phyloP scores from a whole-genome alignment of 2,113 vertebrate genomes.

The Anhinga rufa region DNA sequence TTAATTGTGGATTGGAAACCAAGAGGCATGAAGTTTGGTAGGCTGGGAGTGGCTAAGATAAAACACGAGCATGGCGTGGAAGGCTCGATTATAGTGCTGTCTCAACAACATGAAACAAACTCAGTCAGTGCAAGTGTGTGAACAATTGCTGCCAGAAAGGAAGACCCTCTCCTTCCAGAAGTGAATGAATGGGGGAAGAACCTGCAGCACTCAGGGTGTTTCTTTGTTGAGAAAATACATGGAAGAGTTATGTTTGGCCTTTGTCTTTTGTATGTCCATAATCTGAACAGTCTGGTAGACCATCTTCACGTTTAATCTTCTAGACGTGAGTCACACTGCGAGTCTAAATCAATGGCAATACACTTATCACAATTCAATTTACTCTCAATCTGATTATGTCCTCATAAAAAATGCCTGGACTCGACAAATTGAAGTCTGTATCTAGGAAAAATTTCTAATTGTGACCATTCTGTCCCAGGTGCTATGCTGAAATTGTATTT shows the following conservation, averaged over 20 bases:
- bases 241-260: not conserved
- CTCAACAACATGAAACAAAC: not conserved
- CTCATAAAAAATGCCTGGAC: not conserved
- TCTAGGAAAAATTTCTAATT: conserved; percentile 22
- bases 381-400: conserved; percentile 24
- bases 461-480: not conserved
- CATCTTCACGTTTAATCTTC: conserved; percentile 30
- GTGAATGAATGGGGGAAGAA: not conserved
- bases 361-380: conserved; percentile 43
- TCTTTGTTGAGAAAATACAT: not conserved
- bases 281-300: not conserved
- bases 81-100: not conserved
- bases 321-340: not conserved
- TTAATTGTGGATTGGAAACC: not conserved
- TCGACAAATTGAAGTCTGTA: conserved; percentile 5
- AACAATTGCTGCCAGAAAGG: not conserved
- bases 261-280: not conserved
- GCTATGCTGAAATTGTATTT: not conserved
- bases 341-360: conserved; percentile 39
- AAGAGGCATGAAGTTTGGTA: not conserved
- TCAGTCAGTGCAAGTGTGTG: not conserved
- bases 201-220: not conserved
- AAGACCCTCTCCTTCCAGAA: not conserved
- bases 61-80: not conserved
- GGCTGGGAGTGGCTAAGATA: not conserved